Base-by-base conservation (phyloP, 1,140 invertebrate genomes). In the Drosophila serrata region DNA sequence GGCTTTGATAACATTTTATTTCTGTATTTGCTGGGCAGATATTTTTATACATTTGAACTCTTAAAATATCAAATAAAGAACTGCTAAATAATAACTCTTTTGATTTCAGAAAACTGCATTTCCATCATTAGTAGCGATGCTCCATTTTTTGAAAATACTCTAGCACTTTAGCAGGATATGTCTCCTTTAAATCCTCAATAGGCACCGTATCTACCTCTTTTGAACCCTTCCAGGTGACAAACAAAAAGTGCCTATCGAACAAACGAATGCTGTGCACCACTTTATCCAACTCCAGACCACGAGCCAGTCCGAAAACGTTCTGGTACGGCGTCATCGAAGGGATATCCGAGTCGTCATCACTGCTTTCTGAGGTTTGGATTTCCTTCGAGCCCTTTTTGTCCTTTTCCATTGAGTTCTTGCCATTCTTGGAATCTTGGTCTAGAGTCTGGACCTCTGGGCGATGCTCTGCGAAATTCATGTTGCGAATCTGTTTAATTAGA, bases 191-290 rank as follows among this genome's bases (percentile, higher is more conserved):
- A 0, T 78, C 40, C 1, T 69, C 29, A 0, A 78, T 4, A 0
- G 12, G 40, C 11, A 78, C 39, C 3, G 40, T 35, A 39, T 78
- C 75, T 12, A 49, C 13, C 12, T 1, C 5, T 0, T 8, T 4
- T 17, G 19, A 8, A 19, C 39, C 75, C n/a, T 63, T 53, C 75
- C 75, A 78, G 6, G 24, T 24, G 8, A 70, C 64, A 24, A 63
- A 51, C 9, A 78, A 33, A 22, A 53, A 78, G 3, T 35, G 5
- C 0, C 39, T 2, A 0, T 56, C 6, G 4, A 1, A 1, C 2
- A 78, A 1, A 6, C 12, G 13, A 29, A 24, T 70, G 12, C 43
- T 24, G 33, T 78, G 39, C 4, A 40, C 1, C 0, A 78, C 22
- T 12, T 46, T 53, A 0, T 78, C 75, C 75, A 78, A 27, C 4